Percentiles rank a stretch among this genome's conserved stretches.
phyloP scores from a whole-genome alignment of 2,113 vertebrate species.

The Tragelaphus buxtoni region DNA sequence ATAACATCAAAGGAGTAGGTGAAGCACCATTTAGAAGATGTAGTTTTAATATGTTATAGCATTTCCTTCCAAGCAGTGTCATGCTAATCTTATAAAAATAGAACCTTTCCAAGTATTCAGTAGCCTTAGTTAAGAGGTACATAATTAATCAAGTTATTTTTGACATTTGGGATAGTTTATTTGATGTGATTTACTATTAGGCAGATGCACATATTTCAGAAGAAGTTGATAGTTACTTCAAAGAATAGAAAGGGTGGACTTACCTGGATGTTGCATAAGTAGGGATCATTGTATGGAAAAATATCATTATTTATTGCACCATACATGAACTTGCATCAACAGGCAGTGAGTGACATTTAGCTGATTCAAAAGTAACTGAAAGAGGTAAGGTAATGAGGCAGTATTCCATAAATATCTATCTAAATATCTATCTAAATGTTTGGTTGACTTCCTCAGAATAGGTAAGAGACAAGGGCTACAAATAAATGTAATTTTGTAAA shows the following conservation, averaged over 20 bases:
- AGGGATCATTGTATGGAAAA: neutral
- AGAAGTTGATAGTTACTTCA: neutral
- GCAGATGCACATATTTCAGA: neutral
- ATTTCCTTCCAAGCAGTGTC: neutral
- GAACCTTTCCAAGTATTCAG: neutral
- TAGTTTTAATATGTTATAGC: neutral
- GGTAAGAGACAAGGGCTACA: neutral
- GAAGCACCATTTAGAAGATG: neutral
- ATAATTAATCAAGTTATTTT: neutral
- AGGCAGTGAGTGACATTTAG: neutral
- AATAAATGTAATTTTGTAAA: neutral
- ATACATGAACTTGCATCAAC: conserved; percentile 4
- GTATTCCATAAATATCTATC: neutral
- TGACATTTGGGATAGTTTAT: neutral
- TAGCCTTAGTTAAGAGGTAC: neutral
- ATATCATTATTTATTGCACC: neutral
- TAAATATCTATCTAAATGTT: neutral
- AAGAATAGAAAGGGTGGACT: neutral
- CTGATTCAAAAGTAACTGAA: neutral
- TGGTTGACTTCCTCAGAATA: neutral
- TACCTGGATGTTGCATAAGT: neutral
- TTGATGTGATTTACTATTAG: neutral
- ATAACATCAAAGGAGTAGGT: neutral
- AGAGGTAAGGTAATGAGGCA: neutral
- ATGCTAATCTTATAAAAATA: neutral